A percentile compares a stretch with the other conserved stretches of the same genome.
Evolutionary conservation across 2,113 vertebrate genomes (phyloP).

Genomic region (Aptenodytes forsteri): DNA sequence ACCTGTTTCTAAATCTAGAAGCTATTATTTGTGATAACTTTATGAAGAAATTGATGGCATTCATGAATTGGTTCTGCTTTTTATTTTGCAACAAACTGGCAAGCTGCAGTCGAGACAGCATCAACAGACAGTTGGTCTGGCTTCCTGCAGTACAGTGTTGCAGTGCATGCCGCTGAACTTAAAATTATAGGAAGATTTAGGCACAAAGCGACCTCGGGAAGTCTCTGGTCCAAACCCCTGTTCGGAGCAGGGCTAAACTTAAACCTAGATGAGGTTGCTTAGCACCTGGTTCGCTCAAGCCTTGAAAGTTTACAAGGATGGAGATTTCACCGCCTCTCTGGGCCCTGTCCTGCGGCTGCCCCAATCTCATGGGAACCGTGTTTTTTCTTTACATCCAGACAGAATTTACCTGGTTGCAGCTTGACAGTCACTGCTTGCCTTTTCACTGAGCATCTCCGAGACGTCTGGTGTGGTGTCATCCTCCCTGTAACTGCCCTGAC

Average conservation of each 20-base stretch:
- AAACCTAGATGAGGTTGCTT: neutral
- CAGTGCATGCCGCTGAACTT: neutral
- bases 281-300: neutral
- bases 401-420: neutral
- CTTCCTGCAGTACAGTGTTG: neutral
- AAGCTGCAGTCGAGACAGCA: neutral
- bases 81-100: neutral
- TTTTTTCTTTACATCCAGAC: neutral
- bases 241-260: neutral
- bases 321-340: neutral
- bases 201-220: neutral
- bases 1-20: neutral
- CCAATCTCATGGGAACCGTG: rapidly evolving
- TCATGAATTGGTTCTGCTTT: neutral
- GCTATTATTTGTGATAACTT: neutral
- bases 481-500: neutral
- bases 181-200: neutral
- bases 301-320: neutral
- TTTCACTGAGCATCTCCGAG: neutral
- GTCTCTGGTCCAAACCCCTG: neutral
- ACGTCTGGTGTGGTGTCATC: neutral
- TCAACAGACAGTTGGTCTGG: neutral
- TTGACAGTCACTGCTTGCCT: neutral
- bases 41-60: neutral
- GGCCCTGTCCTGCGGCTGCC: neutral